Evolutionary conservation across 2,888 invertebrate species (phyloP), one percentile per base, ranked within the genome.

Genomic region (Leucoptera coffeella): DNA sequence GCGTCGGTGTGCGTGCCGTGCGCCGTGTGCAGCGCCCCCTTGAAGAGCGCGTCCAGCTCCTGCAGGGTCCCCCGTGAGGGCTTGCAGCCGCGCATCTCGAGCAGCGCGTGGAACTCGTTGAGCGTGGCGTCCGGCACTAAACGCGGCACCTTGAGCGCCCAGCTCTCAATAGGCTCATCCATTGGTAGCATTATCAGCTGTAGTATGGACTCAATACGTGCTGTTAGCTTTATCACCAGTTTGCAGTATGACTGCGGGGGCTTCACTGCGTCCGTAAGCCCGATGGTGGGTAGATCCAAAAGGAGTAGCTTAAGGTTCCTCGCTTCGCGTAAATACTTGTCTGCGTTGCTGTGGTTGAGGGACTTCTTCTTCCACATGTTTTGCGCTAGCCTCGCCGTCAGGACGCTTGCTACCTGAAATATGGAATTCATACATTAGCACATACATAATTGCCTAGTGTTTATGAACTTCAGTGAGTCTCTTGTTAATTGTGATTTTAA

Each of bases 141-240:
- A 47, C 92, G 89, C 25, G 86, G 76, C 44, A 90, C 94, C 48
- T 95, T 95, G 23, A 86, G 85, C 0, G 92, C 86, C 45, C 96
- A 87, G 1, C 82, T 81, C 23, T 83, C 82, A 0, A 82, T 59
- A 4, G 53, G 50, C 0, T 50, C 51, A 36, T 92, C 89, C 11
- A 85, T 69, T 0, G 94, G 92, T 2, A 94, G 87, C 96, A 97
- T 96, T 0, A 96, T 93, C 15, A 97, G 77, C 69, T 99, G 99
- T n/a, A 99, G 67, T 20, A 99, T 88, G 92, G 97, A 95, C 58
- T 99, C 99, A 0, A 96, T 96, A 45, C 91, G 90, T 0, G 91
- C 92, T 94, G 99, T 96, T 17, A 95, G 77, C 61, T 84, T 83
- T 1, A 85, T 79, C 0, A 91, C 89, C 0, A 75, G 75, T 4